These are phyloP conservation scores for Hemichromis elongatus DNA, from an alignment of 2,113 vertebrate species.

Conservation along the genomic window DNA sequence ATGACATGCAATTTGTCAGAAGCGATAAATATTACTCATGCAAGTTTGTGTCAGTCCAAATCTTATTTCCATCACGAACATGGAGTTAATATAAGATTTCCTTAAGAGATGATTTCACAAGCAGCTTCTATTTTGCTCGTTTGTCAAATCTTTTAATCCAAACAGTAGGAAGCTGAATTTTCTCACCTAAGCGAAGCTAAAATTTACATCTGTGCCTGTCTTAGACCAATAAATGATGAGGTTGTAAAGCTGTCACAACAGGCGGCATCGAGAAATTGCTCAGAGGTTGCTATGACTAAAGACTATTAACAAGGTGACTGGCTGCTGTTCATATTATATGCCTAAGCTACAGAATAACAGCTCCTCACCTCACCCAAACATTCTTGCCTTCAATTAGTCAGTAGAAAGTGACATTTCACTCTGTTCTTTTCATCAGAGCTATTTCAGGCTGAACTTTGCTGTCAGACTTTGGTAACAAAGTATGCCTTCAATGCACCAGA, in stretches of 20 bases:
- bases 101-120: constrained; percentile 18
- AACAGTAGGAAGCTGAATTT: background rate
- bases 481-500: constrained; percentile 18
- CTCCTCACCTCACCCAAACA: constrained; percentile 8
- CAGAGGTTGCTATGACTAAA: background rate
- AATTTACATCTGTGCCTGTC: background rate
- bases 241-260: constrained; percentile 13
- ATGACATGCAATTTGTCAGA: background rate
- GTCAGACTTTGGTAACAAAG: constrained; percentile 55
- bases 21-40: background rate
- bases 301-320: constrained; percentile 31
- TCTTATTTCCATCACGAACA: constrained; percentile 12
- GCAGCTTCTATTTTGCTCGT: constrained; percentile 16
- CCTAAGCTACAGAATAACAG: constrained; percentile 2
- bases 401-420: constrained; percentile 57
- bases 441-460: constrained; percentile 55
- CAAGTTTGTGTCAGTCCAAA: background rate
- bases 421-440: constrained; percentile 45
- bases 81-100: constrained; percentile 22
- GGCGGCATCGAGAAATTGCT: background rate
- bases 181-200: background rate
- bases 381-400: constrained; percentile 54
- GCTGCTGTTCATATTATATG: constrained; percentile 26
- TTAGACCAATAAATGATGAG: constrained; percentile 23
- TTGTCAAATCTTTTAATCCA: constrained; percentile 15